Evolutionary conservation across 2,113 vertebrate genomes (phyloP).

Genomic region (Rhabdomys dilectus): DNA sequence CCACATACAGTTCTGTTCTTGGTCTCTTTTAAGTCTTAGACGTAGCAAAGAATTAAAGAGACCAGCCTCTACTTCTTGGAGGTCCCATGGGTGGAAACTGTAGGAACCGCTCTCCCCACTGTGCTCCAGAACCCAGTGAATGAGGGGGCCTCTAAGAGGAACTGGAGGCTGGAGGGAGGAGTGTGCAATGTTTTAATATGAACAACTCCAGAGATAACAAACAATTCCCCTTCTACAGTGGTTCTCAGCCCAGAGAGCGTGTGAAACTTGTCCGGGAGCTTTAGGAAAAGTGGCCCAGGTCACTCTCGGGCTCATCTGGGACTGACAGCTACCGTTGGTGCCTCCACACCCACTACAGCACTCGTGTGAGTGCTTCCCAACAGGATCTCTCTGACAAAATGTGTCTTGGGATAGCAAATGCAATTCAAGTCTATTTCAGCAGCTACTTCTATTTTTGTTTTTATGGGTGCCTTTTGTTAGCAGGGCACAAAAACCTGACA

Average conservation of each 20-base stretch:
- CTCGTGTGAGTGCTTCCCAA: not conserved
- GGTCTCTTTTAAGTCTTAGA: not conserved
- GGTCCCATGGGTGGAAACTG: no score
- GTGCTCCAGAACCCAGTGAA: not conserved
- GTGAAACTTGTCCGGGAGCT: not conserved
- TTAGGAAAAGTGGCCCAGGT: conserved; percentile 18
- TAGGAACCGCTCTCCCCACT: not conserved
- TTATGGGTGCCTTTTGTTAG: not conserved
- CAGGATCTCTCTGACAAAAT: not conserved
- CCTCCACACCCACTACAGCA: not conserved
- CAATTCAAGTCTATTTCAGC: not conserved
- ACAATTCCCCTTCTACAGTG: not conserved
- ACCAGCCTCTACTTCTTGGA: not conserved
- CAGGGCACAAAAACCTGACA: not conserved
- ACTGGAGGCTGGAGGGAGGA: not conserved
- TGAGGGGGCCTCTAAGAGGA: not conserved
- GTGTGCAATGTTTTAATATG: not conserved
- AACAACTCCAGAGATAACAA: not conserved
- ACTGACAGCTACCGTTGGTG: not conserved
- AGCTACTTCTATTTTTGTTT: not conserved
- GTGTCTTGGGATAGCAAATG: not conserved
- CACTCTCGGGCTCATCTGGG: not conserved
- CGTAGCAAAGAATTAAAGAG: conserved; percentile 31
- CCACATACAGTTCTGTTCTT: not conserved
- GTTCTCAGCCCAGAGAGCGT: conserved; percentile 8